Base-by-base conservation (phyloP, 2,113 vertebrate genomes). In the Cyprinodon tularosa region DNA sequence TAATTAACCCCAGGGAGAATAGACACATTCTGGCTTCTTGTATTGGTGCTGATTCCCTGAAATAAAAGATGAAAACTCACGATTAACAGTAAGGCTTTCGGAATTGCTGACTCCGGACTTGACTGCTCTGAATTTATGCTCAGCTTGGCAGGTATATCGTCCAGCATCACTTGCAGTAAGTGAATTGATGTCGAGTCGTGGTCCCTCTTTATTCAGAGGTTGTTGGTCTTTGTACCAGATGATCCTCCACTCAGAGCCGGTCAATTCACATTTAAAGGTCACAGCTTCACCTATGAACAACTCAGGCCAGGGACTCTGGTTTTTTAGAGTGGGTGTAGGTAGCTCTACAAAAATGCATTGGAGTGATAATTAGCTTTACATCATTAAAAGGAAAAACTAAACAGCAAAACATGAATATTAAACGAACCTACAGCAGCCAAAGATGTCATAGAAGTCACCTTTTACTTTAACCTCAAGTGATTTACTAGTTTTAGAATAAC, bases 271-370 rank as follows among this genome's bases (percentile, higher is more conserved):
- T 1, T 0, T 12, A 0, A 91, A 68, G 4, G 3, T 11, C 76
- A 91, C 66, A 0, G 0, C 15, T 48, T 93, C 90, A 37, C 9
- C 14, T 61, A 42, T 12, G n/a, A 93, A 91, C 59, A 91, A 76
- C 4, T 90, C 66, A 3, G 0, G 0, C 90, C 86, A 89, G 15
- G 7, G 0, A 44, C 62, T 69, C 60, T 6, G 2, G 5, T 44
- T 4, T 20, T 6, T 77, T 36, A 90, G 38, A 17, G 0, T 2
- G 4, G 85, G 88, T 62, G 9, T 72, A 3, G n/a, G n/a, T n/a
- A n/a, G n/a, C n/a, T n/a, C n/a, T n/a, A n/a, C n/a, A n/a, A n/a
- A n/a, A n/a, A n/a, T n/a, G n/a, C n/a, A n/a, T n/a, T n/a, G n/a
- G n/a, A n/a, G n/a, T n/a, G n/a, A n/a, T n/a, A n/a, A n/a, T n/a